These are phyloP conservation scores for Motacilla alba DNA, from an alignment of 2,113 vertebrate species.

Conservation along the genomic window DNA sequence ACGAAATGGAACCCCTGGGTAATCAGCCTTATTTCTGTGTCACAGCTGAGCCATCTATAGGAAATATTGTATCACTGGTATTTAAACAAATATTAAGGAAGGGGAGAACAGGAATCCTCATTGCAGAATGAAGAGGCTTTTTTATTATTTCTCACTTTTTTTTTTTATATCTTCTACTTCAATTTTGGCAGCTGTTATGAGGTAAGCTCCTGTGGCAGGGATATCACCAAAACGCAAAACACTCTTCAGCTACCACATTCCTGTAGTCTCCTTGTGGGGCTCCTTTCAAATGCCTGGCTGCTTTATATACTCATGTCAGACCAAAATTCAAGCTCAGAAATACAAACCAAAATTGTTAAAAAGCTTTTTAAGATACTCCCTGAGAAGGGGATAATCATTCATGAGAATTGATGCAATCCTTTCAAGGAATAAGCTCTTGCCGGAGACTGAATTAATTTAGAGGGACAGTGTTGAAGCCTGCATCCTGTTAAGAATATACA, in stretches of 20 bases:
- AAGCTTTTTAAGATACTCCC: slow-evolving; percentile 48
- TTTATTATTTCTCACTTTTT: neutral
- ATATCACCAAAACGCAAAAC: neutral
- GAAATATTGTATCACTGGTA: slow-evolving; percentile 7
- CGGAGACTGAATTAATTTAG: slow-evolving; percentile 64
- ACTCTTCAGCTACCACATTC: neutral
- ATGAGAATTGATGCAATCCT: slow-evolving; percentile 57
- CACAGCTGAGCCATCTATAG: slow-evolving; percentile 64
- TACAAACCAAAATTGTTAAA: slow-evolving; percentile 54
- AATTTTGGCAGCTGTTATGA: neutral
- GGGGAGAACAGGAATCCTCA: neutral
- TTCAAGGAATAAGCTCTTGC: slow-evolving; percentile 61
- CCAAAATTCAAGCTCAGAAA: slow-evolving; percentile 55
- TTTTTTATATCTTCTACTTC: neutral
- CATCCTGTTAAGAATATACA: slow-evolving; percentile 18
- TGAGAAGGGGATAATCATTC: slow-evolving; percentile 54
- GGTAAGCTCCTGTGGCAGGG: neutral
- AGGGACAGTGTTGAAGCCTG: neutral
- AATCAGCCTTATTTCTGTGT: slow-evolving; percentile 28
- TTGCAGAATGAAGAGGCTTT: neutral
- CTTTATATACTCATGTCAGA: neutral
- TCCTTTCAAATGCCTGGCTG: neutral
- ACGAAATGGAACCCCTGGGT: neutral
- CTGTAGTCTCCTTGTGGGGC: neutral
- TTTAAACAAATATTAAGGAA: slow-evolving; percentile 17